phyloP scores from a whole-genome alignment of 2,888 invertebrate species.

The Eupithecia dodoneata region DNA sequence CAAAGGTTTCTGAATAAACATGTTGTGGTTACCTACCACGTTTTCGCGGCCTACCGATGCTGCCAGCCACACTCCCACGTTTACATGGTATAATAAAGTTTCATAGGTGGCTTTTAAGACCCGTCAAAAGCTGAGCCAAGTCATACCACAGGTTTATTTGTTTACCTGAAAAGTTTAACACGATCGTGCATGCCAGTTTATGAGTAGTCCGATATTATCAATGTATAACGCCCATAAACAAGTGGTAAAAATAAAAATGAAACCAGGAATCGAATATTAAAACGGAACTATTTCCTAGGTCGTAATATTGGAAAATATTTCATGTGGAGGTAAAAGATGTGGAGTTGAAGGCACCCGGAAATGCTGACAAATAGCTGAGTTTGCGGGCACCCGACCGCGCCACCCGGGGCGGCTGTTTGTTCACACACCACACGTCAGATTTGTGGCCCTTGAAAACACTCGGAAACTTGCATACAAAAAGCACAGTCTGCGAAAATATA shows the following conservation, averaged over 20 bases:
- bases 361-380: slow-evolving; percentile 67
- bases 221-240: slow-evolving; percentile 5
- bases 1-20: slow-evolving; percentile 38
- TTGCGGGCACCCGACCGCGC: slow-evolving; percentile 47
- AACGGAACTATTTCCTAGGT: not conserved
- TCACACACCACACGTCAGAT: slow-evolving; percentile 42
- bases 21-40: slow-evolving; percentile 34
- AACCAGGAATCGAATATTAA: not conserved
- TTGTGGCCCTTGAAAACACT: slow-evolving; percentile 34
- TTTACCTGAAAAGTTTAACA: slow-evolving; percentile 6
- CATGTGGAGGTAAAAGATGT: slow-evolving; percentile 44
- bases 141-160: slow-evolving; percentile 10
- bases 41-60: slow-evolving; percentile 34
- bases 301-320: slow-evolving; percentile 49
- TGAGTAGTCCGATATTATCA: not conserved
- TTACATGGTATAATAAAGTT: slow-evolving; percentile 31
- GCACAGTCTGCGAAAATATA: slow-evolving; percentile 3
- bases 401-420: slow-evolving; percentile 46
- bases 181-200: not conserved
- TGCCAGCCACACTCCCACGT: slow-evolving; percentile 37
- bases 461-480: slow-evolving; percentile 25
- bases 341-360: slow-evolving; percentile 54
- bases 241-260: not conserved
- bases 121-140: slow-evolving; percentile 15
- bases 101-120: slow-evolving; percentile 20